Percentiles rank a stretch among this genome's conserved stretches.
Conservation (phyloP, 2,113 vertebrate genomes). For the Brachirus orientalis region DNA sequence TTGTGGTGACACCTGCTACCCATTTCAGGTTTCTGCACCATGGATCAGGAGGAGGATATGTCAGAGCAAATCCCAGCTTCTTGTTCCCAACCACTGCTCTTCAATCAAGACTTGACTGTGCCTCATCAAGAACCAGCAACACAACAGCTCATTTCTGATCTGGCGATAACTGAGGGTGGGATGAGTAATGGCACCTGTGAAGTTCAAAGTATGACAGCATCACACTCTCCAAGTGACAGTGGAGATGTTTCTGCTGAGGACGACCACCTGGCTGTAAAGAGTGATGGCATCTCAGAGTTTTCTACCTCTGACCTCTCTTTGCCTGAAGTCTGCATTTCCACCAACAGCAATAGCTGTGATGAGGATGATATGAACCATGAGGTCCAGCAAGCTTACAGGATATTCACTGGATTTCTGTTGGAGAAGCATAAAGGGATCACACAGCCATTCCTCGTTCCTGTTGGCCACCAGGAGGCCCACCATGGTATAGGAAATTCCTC, state of each 20-base stretch:
- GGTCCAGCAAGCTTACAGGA: constrained; percentile 90
- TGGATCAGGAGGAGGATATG: constrained; percentile 49
- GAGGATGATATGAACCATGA: constrained; percentile 88
- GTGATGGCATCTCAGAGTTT: constrained; percentile 62
- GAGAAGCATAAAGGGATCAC: constrained; percentile 91
- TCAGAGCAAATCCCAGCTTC: constrained; percentile 46
- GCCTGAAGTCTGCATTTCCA: constrained; percentile 73
- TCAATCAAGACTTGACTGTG: constrained; percentile 30
- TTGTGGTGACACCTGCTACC: constrained; percentile 4
- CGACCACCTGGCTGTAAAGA: constrained; percentile 42
- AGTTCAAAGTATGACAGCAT: constrained; percentile 40
- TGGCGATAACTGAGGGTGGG: constrained; percentile 26
- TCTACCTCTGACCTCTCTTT: constrained; percentile 72
- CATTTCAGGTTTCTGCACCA: constrained; percentile 41
- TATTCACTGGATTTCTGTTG: constrained; percentile 89
- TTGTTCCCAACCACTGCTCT: constrained; percentile 27
- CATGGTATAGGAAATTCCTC: constrained; percentile 52
- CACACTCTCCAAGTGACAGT: constrained; percentile 28
- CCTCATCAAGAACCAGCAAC: constrained; percentile 9
- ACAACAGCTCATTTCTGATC: constrained; percentile 15
- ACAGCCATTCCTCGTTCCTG: constrained; percentile 85
- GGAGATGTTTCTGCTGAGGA: constrained; percentile 31
- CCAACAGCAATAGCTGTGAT: constrained; percentile 64
- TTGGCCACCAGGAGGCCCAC: constrained; percentile 65
- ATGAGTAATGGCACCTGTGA: constrained; percentile 65